Conservation (phyloP, 2,797 vertebrate genomes). For the Pogoniulus pusillus region DNA sequence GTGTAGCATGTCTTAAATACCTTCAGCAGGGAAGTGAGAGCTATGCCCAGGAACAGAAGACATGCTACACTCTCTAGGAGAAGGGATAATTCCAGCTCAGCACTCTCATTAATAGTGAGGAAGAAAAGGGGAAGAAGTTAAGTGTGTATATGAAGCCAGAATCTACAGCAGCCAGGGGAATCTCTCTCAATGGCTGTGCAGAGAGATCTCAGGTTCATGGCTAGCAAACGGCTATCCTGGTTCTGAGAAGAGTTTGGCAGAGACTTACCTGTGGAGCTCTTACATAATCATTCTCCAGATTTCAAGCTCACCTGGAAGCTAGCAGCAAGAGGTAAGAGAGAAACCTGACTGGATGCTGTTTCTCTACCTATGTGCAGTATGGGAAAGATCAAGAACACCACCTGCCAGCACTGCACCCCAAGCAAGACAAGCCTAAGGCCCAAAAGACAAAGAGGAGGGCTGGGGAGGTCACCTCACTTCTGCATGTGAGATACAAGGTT, state of each 20-base stretch:
- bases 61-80: not conserved
- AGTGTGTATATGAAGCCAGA: not conserved
- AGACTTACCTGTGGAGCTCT: not conserved
- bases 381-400: not conserved
- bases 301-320: slow-evolving; percentile 4
- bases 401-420: not conserved
- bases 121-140: not conserved
- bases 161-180: not conserved
- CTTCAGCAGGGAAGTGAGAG: not conserved
- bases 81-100: not conserved
- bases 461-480: not conserved
- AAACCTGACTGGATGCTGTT: not conserved
- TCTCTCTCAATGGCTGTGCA: not conserved
- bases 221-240: not conserved
- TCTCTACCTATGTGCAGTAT: not conserved
- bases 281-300: not conserved
- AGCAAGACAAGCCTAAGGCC: not conserved
- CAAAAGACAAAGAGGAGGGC: not conserved
- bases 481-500: not conserved
- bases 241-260: not conserved
- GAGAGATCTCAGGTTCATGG: not conserved
- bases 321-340: not conserved
- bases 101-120: not conserved
- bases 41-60: not conserved
- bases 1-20: not conserved